Conservation (phyloP, 2,888 invertebrate genomes). For the Scaptomyza polygonia region DNA sequence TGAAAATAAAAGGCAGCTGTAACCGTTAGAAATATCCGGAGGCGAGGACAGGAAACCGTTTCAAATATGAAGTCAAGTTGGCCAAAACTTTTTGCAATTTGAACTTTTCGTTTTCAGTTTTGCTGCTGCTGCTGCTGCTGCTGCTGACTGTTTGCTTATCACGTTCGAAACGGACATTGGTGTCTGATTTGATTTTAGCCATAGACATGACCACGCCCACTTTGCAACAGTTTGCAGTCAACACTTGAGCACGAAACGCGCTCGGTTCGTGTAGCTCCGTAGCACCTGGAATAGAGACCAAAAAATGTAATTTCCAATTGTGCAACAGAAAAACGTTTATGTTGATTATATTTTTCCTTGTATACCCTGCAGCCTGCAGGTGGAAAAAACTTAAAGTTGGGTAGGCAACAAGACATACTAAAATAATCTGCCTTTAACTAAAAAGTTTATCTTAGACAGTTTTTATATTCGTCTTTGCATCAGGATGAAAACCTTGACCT, state of each 20-base stretch:
- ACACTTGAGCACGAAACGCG: constrained; percentile 66
- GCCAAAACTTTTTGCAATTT: constrained; percentile 53
- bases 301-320: constrained; percentile 51
- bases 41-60: constrained; percentile 41
- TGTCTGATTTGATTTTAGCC: constrained; percentile 66
- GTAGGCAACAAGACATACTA: too few relatives aligned
- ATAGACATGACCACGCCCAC: constrained; percentile 37
- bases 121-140: constrained; percentile 3
- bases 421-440: too few relatives aligned
- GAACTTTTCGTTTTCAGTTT: constrained; percentile 55
- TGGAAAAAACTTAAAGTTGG: neutral
- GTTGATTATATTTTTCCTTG: constrained; percentile 22
- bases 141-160: constrained; percentile 37
- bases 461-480: too few relatives aligned
- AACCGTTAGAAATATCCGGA: constrained; percentile 30
- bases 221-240: constrained; percentile 13
- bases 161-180: constrained; percentile 60
- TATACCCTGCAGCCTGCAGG: constrained; percentile 29
- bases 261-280: neutral
- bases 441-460: too few relatives aligned
- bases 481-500: neutral
- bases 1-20: constrained; percentile 42
- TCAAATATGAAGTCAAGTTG: constrained; percentile 38
- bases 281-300: constrained; percentile 17
- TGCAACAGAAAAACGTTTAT: constrained; percentile 37